A percentile compares a stretch with the other conserved stretches of the same genome.
phyloP scores from a whole-genome alignment of 2,113 vertebrate species.

The Sorex araneus region DNA sequence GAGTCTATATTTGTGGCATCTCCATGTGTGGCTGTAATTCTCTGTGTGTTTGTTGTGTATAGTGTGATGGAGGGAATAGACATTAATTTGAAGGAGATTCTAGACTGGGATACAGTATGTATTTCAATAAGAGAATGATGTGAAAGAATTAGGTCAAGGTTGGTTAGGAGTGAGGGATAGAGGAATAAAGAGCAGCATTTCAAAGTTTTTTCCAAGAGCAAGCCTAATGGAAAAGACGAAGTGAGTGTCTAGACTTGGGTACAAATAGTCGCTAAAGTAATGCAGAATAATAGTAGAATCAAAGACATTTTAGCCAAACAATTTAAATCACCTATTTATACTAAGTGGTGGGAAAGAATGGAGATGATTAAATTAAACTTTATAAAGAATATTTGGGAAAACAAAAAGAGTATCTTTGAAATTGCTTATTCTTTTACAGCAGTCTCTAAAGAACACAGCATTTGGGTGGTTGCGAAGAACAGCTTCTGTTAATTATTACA shows the following conservation, averaged over 20 bases:
- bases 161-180: fast-evolving
- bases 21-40: background rate
- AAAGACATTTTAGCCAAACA: background rate
- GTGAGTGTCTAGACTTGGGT: fast-evolving
- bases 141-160: background rate
- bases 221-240: fast-evolving
- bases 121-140: fast-evolving
- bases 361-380: fast-evolving
- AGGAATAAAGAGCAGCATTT: fast-evolving
- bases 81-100: background rate
- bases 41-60: no score
- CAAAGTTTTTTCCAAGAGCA: no score
- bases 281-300: background rate
- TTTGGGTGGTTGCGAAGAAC: background rate
- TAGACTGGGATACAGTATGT: fast-evolving
- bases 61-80: background rate
- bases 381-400: background rate
- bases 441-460: background rate
- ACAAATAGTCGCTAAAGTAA: fast-evolving
- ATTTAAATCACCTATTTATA: background rate
- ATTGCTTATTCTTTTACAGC: background rate
- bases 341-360: fast-evolving
- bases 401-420: background rate
- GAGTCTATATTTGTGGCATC: background rate
- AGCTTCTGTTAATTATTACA: conserved; percentile 15